Evolutionary conservation across 2,797 vertebrate species (phyloP).

Genomic region (Meda fulgida): DNA sequence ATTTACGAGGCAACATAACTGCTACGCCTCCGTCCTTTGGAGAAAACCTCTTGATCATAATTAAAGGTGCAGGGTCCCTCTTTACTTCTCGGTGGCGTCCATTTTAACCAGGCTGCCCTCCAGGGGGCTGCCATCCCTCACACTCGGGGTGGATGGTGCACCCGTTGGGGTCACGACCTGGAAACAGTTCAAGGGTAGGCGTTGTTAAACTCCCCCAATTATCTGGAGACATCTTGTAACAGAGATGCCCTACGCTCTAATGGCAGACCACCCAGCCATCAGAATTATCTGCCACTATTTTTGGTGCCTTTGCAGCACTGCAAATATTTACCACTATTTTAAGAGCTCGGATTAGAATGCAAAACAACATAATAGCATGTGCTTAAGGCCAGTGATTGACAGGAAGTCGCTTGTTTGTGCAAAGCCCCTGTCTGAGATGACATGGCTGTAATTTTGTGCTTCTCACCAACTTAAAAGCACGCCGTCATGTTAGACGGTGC

Average conservation of each 20-base stretch:
- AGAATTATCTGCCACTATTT: constrained; percentile 74
- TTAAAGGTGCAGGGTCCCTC: constrained; percentile 91
- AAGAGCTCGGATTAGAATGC: constrained; percentile 71
- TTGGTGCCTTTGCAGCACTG: constrained; percentile 57
- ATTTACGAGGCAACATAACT: constrained; percentile 92
- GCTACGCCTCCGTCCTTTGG: constrained; percentile 88
- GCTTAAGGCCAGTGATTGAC: constrained; percentile 79
- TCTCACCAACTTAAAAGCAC: constrained; percentile 69
- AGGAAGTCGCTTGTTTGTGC: constrained; percentile 75
- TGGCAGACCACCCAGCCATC: constrained; percentile 56
- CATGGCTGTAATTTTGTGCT: constrained; percentile 75
- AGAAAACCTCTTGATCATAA: constrained; percentile 93
- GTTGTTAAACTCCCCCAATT: constrained; percentile 59
- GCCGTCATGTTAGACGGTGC: constrained; percentile 64
- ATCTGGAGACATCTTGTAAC: constrained; percentile 54
- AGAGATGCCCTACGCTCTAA: constrained; percentile 57
- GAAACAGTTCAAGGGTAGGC: constrained; percentile 58
- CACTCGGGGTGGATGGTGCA: constrained; percentile 35
- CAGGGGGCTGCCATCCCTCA: constrained; percentile 65
- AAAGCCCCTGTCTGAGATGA: constrained; percentile 81
- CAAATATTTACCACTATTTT: constrained; percentile 76
- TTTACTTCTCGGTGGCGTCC: constrained; percentile 77
- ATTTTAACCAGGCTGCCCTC: constrained; percentile 76
- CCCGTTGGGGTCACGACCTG: constrained; percentile 58
- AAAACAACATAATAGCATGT: constrained; percentile 75